A percentile compares a stretch with the other conserved stretches of the same genome.
Evolutionary conservation across 2,888 invertebrate genomes (phyloP).

Genomic region (Thymelicus lineola): DNA sequence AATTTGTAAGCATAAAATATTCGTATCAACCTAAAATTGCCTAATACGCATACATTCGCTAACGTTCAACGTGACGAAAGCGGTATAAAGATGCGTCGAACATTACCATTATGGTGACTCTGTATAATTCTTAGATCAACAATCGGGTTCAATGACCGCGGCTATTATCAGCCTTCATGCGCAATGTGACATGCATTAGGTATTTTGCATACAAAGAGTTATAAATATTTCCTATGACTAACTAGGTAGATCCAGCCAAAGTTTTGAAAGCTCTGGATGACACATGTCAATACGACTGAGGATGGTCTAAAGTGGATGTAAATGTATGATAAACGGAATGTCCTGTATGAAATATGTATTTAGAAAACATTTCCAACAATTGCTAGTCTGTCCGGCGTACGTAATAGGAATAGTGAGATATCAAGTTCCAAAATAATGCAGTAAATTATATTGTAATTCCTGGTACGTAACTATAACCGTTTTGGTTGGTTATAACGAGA

Average conservation of each 20-base stretch:
- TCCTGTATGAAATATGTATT: constrained; percentile 59
- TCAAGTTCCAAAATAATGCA: constrained; percentile 34
- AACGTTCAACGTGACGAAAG: background rate
- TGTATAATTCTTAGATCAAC: constrained; percentile 57
- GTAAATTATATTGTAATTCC: constrained; percentile 13
- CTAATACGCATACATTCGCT: background rate
- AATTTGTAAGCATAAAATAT: too few relatives aligned
- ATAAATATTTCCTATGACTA: constrained; percentile 80
- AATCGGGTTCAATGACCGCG: constrained; percentile 54
- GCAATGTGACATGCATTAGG: constrained; percentile 68
- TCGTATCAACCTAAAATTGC: too few relatives aligned
- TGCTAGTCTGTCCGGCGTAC: constrained; percentile 40
- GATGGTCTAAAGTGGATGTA: constrained; percentile 70
- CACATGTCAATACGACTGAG: constrained; percentile 72
- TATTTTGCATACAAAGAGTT: constrained; percentile 84
- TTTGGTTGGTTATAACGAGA: constrained; percentile 1
- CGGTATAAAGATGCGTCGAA: background rate
- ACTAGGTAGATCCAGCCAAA: constrained; percentile 64
- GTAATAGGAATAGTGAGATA: constrained; percentile 48
- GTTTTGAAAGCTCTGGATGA: constrained; percentile 77
- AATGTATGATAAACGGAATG: constrained; percentile 66
- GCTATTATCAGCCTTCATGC: constrained; percentile 51
- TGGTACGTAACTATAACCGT: constrained; percentile 6
- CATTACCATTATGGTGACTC: background rate
- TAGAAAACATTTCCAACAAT: constrained; percentile 42